Conservation (phyloP, 2,113 vertebrate species). For the Solea solea region DNA sequence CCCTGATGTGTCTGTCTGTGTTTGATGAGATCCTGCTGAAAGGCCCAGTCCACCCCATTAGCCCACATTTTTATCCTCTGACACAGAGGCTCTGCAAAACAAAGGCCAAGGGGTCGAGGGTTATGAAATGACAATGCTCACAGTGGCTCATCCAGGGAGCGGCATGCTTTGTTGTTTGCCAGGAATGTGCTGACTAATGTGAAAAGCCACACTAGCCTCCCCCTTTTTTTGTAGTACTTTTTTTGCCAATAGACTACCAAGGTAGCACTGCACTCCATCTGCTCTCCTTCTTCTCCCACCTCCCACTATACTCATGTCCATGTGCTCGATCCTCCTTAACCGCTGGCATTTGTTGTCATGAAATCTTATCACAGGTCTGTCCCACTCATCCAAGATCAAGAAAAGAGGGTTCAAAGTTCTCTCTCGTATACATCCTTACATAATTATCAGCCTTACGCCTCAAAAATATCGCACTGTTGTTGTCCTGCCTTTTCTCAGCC, state of each 20-base stretch:
- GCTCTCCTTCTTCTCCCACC: slow-evolving; percentile 10
- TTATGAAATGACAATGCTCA: slow-evolving; percentile 74
- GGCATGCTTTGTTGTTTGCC: slow-evolving; percentile 76
- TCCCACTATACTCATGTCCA: neutral
- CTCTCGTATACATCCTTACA: slow-evolving; percentile 61
- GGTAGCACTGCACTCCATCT: slow-evolving; percentile 25
- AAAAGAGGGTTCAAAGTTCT: slow-evolving; percentile 60
- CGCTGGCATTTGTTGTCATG: slow-evolving; percentile 42
- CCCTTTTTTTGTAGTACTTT: slow-evolving; percentile 65
- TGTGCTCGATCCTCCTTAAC: neutral
- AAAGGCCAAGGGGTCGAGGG: slow-evolving; percentile 63
- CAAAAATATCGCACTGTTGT: neutral
- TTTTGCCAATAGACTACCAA: slow-evolving; percentile 50
- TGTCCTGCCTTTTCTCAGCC: neutral
- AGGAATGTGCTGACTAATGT: slow-evolving; percentile 83
- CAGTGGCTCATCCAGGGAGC: slow-evolving; percentile 65
- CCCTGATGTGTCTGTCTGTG: slow-evolving; percentile 12
- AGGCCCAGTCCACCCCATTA: slow-evolving; percentile 51
- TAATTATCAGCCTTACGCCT: slow-evolving; percentile 37
- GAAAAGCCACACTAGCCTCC: slow-evolving; percentile 66
- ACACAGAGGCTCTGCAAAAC: slow-evolving; percentile 57
- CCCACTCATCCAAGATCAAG: slow-evolving; percentile 55
- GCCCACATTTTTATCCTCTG: slow-evolving; percentile 62
- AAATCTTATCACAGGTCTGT: slow-evolving; percentile 57
- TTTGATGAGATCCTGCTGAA: slow-evolving; percentile 62